A percentile compares a stretch with the other conserved stretches of the same genome.
These are phyloP conservation scores for Neolamprologus modestus DNA, from an alignment of 2,113 vertebrate species.

Conservation along the genomic window DNA sequence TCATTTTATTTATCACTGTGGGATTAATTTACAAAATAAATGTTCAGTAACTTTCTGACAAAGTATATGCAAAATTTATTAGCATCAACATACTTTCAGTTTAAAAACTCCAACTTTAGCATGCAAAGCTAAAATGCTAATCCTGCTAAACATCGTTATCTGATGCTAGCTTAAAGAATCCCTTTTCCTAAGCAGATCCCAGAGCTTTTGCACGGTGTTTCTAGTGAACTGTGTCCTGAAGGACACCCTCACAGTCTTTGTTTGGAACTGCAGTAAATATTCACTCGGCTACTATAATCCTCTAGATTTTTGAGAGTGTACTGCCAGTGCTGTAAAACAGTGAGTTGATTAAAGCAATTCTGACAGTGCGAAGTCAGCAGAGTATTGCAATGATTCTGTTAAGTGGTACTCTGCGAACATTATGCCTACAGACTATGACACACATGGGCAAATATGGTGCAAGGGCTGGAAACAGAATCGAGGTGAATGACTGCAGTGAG, in stretches of 20 bases:
- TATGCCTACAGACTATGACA: not conserved
- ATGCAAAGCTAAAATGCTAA: not conserved
- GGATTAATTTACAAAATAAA: not conserved
- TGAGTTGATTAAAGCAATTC: conserved; percentile 24
- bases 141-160: not conserved
- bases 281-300: not conserved
- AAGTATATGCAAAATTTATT: fast-evolving
- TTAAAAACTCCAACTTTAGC: not conserved
- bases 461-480: not conserved
- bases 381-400: conserved; percentile 20
- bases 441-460: not conserved
- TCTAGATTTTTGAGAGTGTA: not conserved
- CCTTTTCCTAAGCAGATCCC: not conserved
- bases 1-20: not conserved
- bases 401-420: conserved; percentile 38
- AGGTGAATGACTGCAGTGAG: not conserved
- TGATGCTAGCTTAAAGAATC: not conserved
- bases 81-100: not conserved
- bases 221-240: not conserved
- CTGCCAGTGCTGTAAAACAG: not conserved
- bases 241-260: not conserved
- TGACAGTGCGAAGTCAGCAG: not conserved
- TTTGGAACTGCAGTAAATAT: conserved; percentile 3
- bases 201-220: not conserved
- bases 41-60: not conserved